A percentile compares a stretch with the other conserved stretches of the same genome.
Evolutionary conservation across 2,797 vertebrate species (phyloP).

Genomic region (Pitangus sulphuratus): DNA sequence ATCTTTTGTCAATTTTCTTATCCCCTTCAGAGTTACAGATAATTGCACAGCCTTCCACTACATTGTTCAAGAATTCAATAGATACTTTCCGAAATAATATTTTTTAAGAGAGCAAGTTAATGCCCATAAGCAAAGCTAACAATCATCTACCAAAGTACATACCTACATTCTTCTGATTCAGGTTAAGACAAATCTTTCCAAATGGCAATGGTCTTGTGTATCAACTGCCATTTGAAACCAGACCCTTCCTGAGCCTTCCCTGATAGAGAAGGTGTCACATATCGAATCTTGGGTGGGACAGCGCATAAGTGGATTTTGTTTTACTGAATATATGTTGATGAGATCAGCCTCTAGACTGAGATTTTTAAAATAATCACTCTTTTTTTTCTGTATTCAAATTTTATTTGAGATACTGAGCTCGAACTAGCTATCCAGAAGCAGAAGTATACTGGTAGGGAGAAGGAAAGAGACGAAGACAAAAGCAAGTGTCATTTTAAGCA

Average conservation of each 20-base stretch:
- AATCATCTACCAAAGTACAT: not conserved
- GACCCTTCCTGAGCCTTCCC: not conserved
- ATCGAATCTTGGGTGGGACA: not conserved
- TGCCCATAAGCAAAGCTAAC: not conserved
- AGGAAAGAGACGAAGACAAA: not conserved
- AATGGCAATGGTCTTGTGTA: not conserved
- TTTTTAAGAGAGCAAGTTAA: not conserved
- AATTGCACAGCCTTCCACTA: not conserved
- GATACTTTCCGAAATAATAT: not conserved
- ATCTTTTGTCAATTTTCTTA: not conserved
- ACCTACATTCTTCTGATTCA: not conserved
- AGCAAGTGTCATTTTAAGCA: conserved; percentile 25
- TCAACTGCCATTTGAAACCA: fast-evolving
- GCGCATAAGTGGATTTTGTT: not conserved
- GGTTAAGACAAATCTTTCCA: not conserved
- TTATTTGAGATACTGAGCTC: not conserved
- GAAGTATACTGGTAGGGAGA: not conserved
- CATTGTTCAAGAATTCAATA: not conserved
- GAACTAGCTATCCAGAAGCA: not conserved
- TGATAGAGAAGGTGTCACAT: not conserved
- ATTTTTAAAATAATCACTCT: not conserved
- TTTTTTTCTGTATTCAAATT: not conserved
- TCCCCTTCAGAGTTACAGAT: not conserved
- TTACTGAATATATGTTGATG: not conserved
- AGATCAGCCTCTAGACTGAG: not conserved